phyloP scores from a whole-genome alignment of 2,113 vertebrate species.

The Salvelinus sp. region DNA sequence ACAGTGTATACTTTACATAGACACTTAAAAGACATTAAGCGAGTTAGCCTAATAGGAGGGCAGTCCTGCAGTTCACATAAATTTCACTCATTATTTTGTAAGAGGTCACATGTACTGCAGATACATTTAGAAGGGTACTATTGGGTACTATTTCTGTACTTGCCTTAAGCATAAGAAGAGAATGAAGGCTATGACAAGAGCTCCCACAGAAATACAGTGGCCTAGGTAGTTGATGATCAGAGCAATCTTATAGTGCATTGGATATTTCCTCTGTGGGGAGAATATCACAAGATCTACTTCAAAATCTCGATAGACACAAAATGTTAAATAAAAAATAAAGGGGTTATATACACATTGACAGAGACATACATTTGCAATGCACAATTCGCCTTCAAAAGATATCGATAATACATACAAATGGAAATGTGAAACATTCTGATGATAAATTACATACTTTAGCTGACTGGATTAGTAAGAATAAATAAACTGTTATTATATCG shows the following conservation, averaged over 20 bases:
- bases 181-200: constrained; percentile 91
- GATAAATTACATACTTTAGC: not conserved
- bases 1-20: not conserved
- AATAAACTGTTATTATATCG: too few relatives aligned
- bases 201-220: constrained; percentile 92
- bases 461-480: not conserved
- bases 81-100: constrained; percentile 49
- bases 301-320: not conserved
- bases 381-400: not conserved
- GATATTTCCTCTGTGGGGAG: constrained; percentile 85
- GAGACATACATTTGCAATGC: not conserved
- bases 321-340: not conserved
- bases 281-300: not conserved
- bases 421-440: not conserved
- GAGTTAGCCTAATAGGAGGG: constrained; percentile 33
- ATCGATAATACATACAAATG: not conserved
- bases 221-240: constrained; percentile 97
- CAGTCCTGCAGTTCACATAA: constrained; percentile 20
- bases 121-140: constrained; percentile 34
- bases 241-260: constrained; percentile 90
- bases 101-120: constrained; percentile 38
- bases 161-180: constrained; percentile 96
- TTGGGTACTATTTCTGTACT: constrained; percentile 76
- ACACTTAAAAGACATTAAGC: constrained; percentile 30
- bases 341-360: too few relatives aligned